phyloP scores from a whole-genome alignment of 2,888 invertebrate genomes.

The Listrodromus nycthemerus region DNA sequence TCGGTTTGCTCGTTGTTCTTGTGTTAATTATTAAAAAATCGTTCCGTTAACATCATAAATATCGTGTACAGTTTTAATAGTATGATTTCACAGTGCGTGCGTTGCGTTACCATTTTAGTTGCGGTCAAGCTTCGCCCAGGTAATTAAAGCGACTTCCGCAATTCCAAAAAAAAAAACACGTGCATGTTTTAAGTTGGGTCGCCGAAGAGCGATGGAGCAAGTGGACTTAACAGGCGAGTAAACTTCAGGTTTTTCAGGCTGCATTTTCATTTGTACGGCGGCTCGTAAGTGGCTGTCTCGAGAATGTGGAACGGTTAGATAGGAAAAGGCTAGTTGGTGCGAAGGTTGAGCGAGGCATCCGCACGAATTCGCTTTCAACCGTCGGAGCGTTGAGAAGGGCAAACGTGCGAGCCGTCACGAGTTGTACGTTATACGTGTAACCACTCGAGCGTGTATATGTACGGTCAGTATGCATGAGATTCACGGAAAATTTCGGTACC shows the following conservation, averaged over 20 bases:
- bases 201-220: neutral
- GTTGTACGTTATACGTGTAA: slow-evolving; percentile 5
- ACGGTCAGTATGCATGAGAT: slow-evolving; percentile 56
- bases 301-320: neutral
- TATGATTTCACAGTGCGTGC: too few species aligned
- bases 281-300: neutral
- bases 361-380: slow-evolving; percentile 5
- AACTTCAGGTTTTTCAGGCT: slow-evolving; percentile 3
- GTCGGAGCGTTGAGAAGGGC: slow-evolving; percentile 20
- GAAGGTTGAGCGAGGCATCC: slow-evolving; percentile 4
- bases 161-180: neutral
- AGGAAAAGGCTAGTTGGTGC: slow-evolving; percentile 15
- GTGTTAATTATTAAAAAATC: neutral
- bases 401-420: slow-evolving; percentile 44
- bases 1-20: neutral
- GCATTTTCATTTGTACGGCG: neutral
- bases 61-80: neutral
- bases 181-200: neutral
- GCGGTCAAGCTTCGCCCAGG: neutral
- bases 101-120: neutral
- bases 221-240: slow-evolving; percentile 26
- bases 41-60: neutral
- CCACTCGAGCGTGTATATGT: slow-evolving; percentile 16
- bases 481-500: slow-evolving; percentile 56
- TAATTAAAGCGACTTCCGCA: neutral